Evolutionary conservation across 2,113 vertebrate genomes (phyloP).

Genomic region (Paratilapia polleni): DNA sequence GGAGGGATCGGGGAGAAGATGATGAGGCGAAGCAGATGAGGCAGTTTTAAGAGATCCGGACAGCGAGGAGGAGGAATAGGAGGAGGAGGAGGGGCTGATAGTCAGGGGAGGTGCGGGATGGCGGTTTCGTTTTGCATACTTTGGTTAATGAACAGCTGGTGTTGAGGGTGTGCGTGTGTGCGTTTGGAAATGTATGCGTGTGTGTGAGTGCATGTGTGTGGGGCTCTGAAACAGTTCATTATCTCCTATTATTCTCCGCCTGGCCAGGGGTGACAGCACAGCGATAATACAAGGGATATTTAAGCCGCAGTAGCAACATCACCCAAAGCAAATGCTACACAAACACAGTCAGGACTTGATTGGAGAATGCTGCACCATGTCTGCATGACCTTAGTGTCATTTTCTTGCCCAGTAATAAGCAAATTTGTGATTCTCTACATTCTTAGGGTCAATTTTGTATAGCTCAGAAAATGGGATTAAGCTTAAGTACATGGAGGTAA

Average conservation of each 20-base stretch:
- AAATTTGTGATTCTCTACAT: background rate
- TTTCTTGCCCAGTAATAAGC: background rate
- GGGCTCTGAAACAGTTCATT: slow-evolving; percentile 73
- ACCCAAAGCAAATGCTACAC: slow-evolving; percentile 55
- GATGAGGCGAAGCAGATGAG: slow-evolving; percentile 38
- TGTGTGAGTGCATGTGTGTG: slow-evolving; percentile 26
- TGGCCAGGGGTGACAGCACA: slow-evolving; percentile 86
- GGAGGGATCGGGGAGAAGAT: slow-evolving; percentile 1
- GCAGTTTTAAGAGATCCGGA: slow-evolving; percentile 26
- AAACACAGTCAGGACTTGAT: slow-evolving; percentile 7
- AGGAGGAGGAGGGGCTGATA: slow-evolving; percentile 47
- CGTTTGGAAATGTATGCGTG: background rate
- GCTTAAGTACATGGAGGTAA: background rate
- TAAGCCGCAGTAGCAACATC: slow-evolving; percentile 57
- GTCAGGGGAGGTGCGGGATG: slow-evolving; percentile 63
- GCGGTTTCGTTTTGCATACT: slow-evolving; percentile 85
- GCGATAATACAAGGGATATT: slow-evolving; percentile 64
- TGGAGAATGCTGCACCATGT: background rate
- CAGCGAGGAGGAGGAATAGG: slow-evolving; percentile 34
- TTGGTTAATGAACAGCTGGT: slow-evolving; percentile 89
- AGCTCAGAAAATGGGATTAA: background rate
- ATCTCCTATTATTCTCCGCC: slow-evolving; percentile 76
- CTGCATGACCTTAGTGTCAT: background rate
- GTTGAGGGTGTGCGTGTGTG: slow-evolving; percentile 48
- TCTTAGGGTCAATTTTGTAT: background rate